Evolutionary conservation across 2,888 invertebrate species (phyloP).

Genomic region (Pheosia gnoma): DNA sequence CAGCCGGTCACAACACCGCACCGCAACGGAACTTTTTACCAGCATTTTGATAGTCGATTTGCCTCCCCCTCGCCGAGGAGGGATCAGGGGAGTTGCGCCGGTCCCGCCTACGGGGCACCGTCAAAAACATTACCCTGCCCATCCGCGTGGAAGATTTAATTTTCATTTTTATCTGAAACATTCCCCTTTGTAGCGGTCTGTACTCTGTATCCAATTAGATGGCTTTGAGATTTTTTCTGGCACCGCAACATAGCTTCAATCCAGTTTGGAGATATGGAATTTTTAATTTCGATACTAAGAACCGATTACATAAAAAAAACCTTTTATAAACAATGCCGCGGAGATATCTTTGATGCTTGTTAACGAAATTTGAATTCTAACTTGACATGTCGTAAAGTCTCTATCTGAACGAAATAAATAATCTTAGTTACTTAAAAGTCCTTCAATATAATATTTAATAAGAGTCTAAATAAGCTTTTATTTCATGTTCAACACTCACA

Average conservation of each 20-base stretch:
- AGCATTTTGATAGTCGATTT: conserved; percentile 83
- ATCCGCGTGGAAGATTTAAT: conserved; percentile 84
- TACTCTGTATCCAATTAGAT: conserved; percentile 82
- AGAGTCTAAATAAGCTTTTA: too few relatives aligned
- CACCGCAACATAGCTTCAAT: conserved; percentile 61
- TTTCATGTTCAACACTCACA: too few relatives aligned
- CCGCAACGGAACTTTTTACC: conserved; percentile 70
- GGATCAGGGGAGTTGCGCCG: conserved; percentile 32
- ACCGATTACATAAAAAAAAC: conserved; percentile 29
- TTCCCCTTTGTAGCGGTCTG: conserved; percentile 83
- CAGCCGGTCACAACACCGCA: conserved; percentile 71
- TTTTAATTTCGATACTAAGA: conserved; percentile 68
- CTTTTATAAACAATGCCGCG: conserved; percentile 3
- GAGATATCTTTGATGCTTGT: conserved; percentile 10
- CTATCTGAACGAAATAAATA: too few relatives aligned
- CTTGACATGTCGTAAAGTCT: neutral
- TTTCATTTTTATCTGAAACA: conserved; percentile 85
- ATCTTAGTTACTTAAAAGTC: too few relatives aligned
- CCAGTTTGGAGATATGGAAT: conserved; percentile 76
- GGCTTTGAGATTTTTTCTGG: conserved; percentile 78
- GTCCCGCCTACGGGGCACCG: conserved; percentile 70
- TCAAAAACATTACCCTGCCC: conserved; percentile 84
- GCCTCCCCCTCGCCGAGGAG: conserved; percentile 54
- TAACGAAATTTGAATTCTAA: neutral
- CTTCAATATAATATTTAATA: too few relatives aligned